These are phyloP conservation scores for Hirtodrosophila confusa DNA, from an alignment of 2,888 invertebrate genomes.

Conservation along the genomic window DNA sequence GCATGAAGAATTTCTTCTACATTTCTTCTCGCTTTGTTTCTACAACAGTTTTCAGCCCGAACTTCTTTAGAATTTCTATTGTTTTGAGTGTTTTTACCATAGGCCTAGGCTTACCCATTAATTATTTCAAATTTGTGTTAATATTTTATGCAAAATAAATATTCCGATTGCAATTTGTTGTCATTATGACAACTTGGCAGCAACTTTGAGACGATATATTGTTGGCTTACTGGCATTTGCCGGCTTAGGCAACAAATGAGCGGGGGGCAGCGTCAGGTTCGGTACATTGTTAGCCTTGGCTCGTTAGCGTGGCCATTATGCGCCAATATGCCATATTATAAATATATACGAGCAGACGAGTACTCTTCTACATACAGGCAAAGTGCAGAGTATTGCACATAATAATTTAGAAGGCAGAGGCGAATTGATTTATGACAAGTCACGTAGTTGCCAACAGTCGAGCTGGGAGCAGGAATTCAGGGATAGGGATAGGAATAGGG, in stretches of 20 bases:
- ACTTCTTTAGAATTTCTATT: not conserved
- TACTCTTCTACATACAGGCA: conserved; percentile 30
- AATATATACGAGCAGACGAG: conserved; percentile 6
- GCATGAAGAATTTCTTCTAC: too few species aligned
- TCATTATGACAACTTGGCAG: conserved; percentile 54
- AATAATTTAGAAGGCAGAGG: conserved; percentile 48
- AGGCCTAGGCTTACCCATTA: not conserved
- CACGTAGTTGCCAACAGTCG: conserved; percentile 53
- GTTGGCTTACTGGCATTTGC: conserved; percentile 47
- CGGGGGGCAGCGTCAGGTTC: not conserved
- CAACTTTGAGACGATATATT: conserved; percentile 53
- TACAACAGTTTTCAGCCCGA: too few species aligned
- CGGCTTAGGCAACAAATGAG: conserved; percentile 20
- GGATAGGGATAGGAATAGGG: not conserved
- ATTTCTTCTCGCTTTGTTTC: too few species aligned
- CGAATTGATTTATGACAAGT: conserved; percentile 75
- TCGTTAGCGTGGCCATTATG: conserved; percentile 32
- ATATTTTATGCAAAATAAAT: conserved; percentile 25
- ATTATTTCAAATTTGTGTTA: conserved; percentile 29
- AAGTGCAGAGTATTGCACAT: conserved; percentile 55
- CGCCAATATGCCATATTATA: conserved; percentile 23
- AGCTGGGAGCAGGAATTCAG: not conserved
- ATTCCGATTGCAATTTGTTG: conserved; percentile 63
- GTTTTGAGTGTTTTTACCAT: not conserved
- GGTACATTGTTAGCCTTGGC: conserved; percentile 22